phyloP scores from a whole-genome alignment of 2,113 vertebrate genomes.

The Ptilonorhynchus violaceus region DNA sequence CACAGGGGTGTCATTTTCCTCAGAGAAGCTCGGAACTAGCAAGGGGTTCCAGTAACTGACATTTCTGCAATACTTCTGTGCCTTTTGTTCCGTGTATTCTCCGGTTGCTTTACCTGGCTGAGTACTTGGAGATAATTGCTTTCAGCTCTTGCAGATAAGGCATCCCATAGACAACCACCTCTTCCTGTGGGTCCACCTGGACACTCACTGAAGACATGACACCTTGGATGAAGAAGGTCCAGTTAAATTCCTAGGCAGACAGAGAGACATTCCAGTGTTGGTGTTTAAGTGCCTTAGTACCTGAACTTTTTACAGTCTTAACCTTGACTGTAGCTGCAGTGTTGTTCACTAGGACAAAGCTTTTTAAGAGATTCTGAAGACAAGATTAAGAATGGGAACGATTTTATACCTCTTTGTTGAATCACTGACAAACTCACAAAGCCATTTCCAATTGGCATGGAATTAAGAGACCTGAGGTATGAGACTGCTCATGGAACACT shows the following conservation, averaged over 20 bases:
- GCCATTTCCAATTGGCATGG: not conserved
- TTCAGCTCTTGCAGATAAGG: conserved; percentile 89
- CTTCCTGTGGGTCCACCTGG: conserved; percentile 78
- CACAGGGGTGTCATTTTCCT: not conserved
- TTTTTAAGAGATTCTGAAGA: not conserved
- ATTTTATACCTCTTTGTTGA: not conserved
- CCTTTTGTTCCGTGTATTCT: not conserved
- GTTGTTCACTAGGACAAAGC: not conserved
- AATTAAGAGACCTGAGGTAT: not conserved
- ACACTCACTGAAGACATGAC: conserved; percentile 85
- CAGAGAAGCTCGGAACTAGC: not conserved
- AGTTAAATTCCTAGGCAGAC: conserved; percentile 87
- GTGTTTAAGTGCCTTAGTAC: not conserved
- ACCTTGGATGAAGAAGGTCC: conserved; percentile 88
- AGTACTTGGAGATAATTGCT: conserved; percentile 79
- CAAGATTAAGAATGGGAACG: not conserved
- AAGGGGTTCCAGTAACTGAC: not conserved
- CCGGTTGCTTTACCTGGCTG: conserved; percentile 77
- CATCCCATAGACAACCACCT: conserved; percentile 89
- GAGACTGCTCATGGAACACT: conserved; percentile 37
- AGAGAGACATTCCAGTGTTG: not conserved
- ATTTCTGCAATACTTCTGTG: not conserved
- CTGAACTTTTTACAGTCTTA: not conserved
- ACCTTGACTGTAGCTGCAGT: not conserved
- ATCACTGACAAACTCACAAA: not conserved